Percentiles rank a stretch among this genome's conserved stretches.
Conservation (phyloP, 2,113 vertebrate species). For the Saccopteryx bilineata region DNA sequence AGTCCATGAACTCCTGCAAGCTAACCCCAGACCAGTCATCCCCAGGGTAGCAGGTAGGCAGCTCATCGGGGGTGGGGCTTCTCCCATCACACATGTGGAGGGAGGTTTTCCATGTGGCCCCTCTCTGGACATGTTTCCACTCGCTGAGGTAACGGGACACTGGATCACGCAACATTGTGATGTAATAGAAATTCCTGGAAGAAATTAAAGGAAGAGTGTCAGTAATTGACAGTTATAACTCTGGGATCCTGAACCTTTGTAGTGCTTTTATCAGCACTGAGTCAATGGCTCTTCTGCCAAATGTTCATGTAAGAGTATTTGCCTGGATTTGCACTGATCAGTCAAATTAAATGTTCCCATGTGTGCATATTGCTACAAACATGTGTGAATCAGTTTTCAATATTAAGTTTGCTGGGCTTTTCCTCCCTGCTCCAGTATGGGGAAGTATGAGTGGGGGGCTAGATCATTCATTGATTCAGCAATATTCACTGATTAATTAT, state of each 20-base stretch:
- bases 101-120: slow-evolving; percentile 98
- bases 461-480: neutral
- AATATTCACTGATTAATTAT: neutral
- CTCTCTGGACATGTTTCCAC: slow-evolving; percentile 99
- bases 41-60: slow-evolving; percentile 96
- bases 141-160: slow-evolving; percentile 99
- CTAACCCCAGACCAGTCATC: slow-evolving; percentile 98
- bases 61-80: slow-evolving; percentile 96
- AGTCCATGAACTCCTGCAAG: slow-evolving; percentile 96
- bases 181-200: slow-evolving; percentile 99
- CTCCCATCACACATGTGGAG: slow-evolving; percentile 98
- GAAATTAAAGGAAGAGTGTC: slow-evolving; percentile 81
- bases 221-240: neutral
- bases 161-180: slow-evolving; percentile 98
- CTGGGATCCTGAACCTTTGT: neutral
- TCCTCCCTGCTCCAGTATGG: neutral
- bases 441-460: neutral
- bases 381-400: neutral
- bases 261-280: neutral
- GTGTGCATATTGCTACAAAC: neutral
- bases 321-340: neutral
- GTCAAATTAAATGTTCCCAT: neutral
- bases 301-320: rapidly evolving
- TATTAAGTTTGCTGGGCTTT: neutral
- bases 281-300: neutral